phyloP scores from a whole-genome alignment of 2,113 vertebrate species.

The Toxotes jaculatrix region DNA sequence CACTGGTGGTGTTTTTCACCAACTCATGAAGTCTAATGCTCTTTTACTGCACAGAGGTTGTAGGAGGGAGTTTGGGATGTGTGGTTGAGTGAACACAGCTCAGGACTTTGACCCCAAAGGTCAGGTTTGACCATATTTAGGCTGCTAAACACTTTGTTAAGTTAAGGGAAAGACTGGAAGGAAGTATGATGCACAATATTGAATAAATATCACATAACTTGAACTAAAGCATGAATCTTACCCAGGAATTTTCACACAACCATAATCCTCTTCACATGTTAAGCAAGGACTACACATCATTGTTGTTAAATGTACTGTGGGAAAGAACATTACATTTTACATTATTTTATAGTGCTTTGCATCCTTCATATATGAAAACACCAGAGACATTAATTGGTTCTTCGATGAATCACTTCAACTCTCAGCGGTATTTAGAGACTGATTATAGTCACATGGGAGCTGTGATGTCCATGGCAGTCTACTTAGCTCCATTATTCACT shows the following conservation, averaged over 20 bases:
- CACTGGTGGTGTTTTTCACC: no score
- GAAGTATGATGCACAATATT: not conserved
- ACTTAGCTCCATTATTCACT: slow-evolving; percentile 70
- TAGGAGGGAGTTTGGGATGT: not conserved
- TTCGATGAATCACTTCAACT: slow-evolving; percentile 53
- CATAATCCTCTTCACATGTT: slow-evolving; percentile 14
- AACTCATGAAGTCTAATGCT: not conserved
- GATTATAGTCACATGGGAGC: slow-evolving; percentile 71
- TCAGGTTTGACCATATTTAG: not conserved
- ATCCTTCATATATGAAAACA: slow-evolving; percentile 41
- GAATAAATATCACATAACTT: not conserved
- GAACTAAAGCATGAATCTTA: not conserved
- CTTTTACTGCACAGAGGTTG: not conserved
- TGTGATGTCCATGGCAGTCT: slow-evolving; percentile 58
- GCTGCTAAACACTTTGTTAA: not conserved
- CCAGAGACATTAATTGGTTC: slow-evolving; percentile 33
- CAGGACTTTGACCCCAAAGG: not conserved
- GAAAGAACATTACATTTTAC: slow-evolving; percentile 11
- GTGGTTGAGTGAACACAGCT: not conserved
- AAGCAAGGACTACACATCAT: not conserved
- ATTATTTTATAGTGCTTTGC: slow-evolving; percentile 39
- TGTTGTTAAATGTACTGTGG: slow-evolving; percentile 31
- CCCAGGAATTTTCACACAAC: not conserved
- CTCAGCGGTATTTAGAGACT: slow-evolving; percentile 57
- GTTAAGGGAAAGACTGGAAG: not conserved